Percentiles rank a stretch among this genome's conserved stretches.
These are phyloP conservation scores for Onychomys arenicola DNA, from an alignment of 2,797 vertebrate species.

Conservation along the genomic window DNA sequence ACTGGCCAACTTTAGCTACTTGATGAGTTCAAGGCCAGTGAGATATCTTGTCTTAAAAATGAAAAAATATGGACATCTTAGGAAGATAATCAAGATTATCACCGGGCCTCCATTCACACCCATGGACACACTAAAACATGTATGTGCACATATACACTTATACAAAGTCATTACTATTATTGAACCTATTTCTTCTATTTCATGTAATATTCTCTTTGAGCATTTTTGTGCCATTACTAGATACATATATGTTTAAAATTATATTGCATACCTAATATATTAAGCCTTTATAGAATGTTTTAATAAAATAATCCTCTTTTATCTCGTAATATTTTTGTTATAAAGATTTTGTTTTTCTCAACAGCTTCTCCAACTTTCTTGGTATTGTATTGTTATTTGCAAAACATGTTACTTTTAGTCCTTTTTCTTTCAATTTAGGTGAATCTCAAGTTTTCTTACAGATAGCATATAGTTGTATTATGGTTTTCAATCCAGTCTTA, in stretches of 20 bases:
- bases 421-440: neutral
- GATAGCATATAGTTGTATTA: neutral
- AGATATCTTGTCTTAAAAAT: neutral
- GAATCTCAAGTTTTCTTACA: neutral
- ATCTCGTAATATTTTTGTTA: neutral
- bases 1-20: too few species aligned
- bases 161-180: neutral
- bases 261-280: neutral
- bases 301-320: neutral
- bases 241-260: too few species aligned
- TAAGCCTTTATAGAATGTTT: neutral
- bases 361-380: neutral
- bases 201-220: neutral
- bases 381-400: neutral
- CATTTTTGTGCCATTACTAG: neutral
- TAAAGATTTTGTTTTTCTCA: neutral
- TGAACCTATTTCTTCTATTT: neutral
- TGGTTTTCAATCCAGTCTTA: neutral
- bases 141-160: neutral
- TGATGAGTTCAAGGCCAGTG: neutral
- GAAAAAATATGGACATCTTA: neutral
- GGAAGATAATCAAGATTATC: neutral
- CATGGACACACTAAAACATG: neutral
- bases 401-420: neutral
- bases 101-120: neutral